These are phyloP conservation scores for Parazoanthus swiftii DNA, from an alignment of 92 coral and sea anemone genomes.

Conservation along the genomic window DNA sequence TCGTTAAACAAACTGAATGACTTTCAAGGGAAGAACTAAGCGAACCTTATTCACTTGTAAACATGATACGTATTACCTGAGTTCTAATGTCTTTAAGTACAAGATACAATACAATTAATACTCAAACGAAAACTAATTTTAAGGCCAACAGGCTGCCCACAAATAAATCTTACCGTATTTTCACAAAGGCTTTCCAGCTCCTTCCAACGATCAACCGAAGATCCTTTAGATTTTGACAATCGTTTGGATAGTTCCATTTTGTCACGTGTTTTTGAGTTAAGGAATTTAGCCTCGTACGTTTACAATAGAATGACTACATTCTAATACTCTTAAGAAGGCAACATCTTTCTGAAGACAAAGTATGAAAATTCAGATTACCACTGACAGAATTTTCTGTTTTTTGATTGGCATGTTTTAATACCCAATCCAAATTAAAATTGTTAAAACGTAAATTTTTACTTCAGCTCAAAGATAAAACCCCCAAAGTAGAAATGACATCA, in stretches of 20 bases:
- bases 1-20: too few relatives aligned
- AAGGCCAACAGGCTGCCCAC: not conserved
- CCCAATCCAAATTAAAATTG: not conserved
- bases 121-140: not conserved
- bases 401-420: not conserved
- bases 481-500: too few relatives aligned
- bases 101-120: too few relatives aligned
- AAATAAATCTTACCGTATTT: not conserved
- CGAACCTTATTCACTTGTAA: too few relatives aligned
- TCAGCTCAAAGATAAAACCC: not conserved
- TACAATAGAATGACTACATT: not conserved
- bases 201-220: not conserved
- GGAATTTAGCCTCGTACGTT: not conserved
- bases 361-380: not conserved
- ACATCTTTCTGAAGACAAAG: not conserved
- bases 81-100: too few relatives aligned
- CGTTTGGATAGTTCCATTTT: not conserved
- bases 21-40: too few relatives aligned
- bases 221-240: not conserved
- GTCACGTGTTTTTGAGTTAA: not conserved
- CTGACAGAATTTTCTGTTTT: not conserved
- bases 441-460: too few relatives aligned
- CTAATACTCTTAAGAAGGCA: not conserved
- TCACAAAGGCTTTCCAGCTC: not conserved
- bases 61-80: too few relatives aligned